Evolutionary conservation across 2,888 invertebrate species (phyloP).

Genomic region (Drosophila lutescens): DNA sequence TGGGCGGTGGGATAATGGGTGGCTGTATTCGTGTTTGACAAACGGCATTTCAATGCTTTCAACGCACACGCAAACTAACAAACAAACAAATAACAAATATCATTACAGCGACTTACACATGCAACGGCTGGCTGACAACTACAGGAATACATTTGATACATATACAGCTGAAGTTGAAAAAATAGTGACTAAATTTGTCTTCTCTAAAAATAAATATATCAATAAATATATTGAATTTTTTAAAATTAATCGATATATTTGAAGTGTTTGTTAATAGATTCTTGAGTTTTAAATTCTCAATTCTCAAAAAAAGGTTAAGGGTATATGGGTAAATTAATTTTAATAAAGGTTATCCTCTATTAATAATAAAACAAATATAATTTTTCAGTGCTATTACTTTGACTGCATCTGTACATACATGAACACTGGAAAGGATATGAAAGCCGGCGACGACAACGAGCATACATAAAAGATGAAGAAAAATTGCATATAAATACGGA

Average conservation of each 20-base stretch:
- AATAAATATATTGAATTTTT: no score
- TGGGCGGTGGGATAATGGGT: neutral
- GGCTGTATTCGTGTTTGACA: slow-evolving; percentile 47
- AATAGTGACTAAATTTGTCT: neutral
- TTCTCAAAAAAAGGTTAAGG: no score
- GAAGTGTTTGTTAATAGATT: no score
- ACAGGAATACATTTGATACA: slow-evolving; percentile 50
- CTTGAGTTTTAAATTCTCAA: no score
- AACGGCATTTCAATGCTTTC: slow-evolving; percentile 74
- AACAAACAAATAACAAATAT: slow-evolving; percentile 65
- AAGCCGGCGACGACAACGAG: slow-evolving; percentile 69
- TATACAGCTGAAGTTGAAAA: neutral
- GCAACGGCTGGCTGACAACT: slow-evolving; percentile 67
- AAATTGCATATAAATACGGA: slow-evolving; percentile 76
- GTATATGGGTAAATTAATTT: no score
- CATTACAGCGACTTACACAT: slow-evolving; percentile 75
- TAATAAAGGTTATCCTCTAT: no score
- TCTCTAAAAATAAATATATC: no score
- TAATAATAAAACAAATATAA: no score
- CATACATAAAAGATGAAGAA: slow-evolving; percentile 77
- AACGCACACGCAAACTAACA: slow-evolving; percentile 64
- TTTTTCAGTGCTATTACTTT: neutral
- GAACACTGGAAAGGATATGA: slow-evolving; percentile 74
- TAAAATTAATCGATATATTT: no score
- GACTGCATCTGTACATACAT: slow-evolving; percentile 15